Evolutionary conservation across 2,888 invertebrate species (phyloP).

Genomic region (Elmis aenea): DNA sequence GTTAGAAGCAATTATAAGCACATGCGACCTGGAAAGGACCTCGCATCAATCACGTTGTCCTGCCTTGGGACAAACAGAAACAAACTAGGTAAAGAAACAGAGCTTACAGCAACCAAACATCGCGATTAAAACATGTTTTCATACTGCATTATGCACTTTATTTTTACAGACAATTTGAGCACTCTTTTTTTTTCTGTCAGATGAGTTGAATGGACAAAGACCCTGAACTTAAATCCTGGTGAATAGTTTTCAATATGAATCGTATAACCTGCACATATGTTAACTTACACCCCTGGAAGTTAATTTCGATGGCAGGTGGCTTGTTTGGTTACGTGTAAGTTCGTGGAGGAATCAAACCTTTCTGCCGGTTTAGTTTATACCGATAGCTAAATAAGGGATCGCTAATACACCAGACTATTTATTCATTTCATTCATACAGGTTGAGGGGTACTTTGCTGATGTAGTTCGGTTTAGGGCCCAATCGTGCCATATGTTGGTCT

Average conservation of each 20-base stretch:
- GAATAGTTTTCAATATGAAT: constrained; percentile 48
- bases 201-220: constrained; percentile 28
- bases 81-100: constrained; percentile 15
- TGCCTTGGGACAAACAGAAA: constrained; percentile 30
- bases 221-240: constrained; percentile 40
- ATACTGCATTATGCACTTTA: constrained; percentile 15
- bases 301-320: constrained; percentile 29
- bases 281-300: constrained; percentile 40
- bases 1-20: constrained; percentile 46
- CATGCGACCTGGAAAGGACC: constrained; percentile 44
- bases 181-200: constrained; percentile 28
- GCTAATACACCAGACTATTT: constrained; percentile 46
- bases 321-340: background rate
- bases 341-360: constrained; percentile 30
- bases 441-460: constrained; percentile 35
- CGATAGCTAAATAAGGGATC: constrained; percentile 35
- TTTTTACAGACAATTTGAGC: constrained; percentile 37
- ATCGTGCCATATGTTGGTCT: constrained; percentile 45
- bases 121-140: too few relatives aligned
- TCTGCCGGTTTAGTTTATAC: constrained; percentile 34
- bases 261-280: constrained; percentile 50
- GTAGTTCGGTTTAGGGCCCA: constrained; percentile 30
- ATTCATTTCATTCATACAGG: constrained; percentile 41
- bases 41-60: constrained; percentile 43
- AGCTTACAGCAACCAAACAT: too few relatives aligned